Conservation (phyloP, 1,140 invertebrate genomes). For the Drosophila simulans region DNA sequence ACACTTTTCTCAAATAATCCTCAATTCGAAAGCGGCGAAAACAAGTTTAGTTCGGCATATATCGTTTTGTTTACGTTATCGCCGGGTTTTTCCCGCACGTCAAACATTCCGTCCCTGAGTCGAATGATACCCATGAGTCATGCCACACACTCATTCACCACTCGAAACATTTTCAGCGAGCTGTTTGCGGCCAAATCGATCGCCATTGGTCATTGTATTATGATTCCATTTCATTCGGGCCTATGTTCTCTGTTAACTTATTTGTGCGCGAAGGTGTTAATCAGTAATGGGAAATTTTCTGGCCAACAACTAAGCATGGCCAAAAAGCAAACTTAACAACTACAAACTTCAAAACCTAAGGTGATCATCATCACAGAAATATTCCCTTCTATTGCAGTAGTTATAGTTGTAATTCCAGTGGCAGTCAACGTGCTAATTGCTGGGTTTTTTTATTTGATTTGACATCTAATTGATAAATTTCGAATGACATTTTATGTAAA, state of each 20-base stretch:
- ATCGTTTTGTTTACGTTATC: slow-evolving; percentile 24
- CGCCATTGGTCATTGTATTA: slow-evolving; percentile 25
- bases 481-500: slow-evolving; percentile 34
- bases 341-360: neutral
- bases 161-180: slow-evolving; percentile 39
- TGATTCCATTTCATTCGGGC: neutral
- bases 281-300: slow-evolving; percentile 54
- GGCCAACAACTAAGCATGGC: slow-evolving; percentile 45
- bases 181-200: slow-evolving; percentile 43
- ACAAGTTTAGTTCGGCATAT: slow-evolving; percentile 28
- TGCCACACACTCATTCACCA: slow-evolving; percentile 35
- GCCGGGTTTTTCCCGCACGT: slow-evolving; percentile 32
- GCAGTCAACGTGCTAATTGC: slow-evolving; percentile 48
- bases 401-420: neutral
- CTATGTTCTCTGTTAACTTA: slow-evolving; percentile 17
- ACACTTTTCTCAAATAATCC: neutral
- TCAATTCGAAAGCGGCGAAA: slow-evolving; percentile 19
- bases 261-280: slow-evolving; percentile 40
- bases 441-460: slow-evolving; percentile 53
- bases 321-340: slow-evolving; percentile 13
- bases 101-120: slow-evolving; percentile 34
- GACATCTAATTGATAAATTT: slow-evolving; percentile 55
- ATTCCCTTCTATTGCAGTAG: slow-evolving; percentile 5
- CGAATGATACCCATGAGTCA: slow-evolving; percentile 37
- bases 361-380: slow-evolving; percentile 18